Evolutionary conservation across 2,113 vertebrate genomes (phyloP).

Genomic region (Erpornis zantholeuca): DNA sequence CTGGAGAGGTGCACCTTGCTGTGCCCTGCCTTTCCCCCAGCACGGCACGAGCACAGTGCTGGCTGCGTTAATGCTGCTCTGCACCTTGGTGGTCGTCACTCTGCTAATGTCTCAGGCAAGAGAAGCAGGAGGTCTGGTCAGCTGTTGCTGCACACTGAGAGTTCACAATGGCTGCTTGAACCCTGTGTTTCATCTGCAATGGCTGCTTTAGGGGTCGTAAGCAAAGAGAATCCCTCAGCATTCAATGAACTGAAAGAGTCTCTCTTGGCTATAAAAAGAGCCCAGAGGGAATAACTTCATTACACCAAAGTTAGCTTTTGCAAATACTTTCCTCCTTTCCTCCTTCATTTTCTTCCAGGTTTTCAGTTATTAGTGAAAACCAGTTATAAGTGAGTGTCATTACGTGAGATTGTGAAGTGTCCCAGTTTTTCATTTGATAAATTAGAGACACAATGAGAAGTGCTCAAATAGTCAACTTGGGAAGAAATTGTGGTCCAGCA

Average conservation of each 20-base stretch:
- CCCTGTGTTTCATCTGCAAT: accelerated
- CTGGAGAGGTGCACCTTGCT: neutral
- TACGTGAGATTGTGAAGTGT: neutral
- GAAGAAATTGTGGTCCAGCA: neutral
- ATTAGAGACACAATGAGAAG: neutral
- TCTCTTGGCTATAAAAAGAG: neutral
- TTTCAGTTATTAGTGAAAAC: neutral
- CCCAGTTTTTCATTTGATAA: neutral
- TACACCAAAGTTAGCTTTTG: neutral
- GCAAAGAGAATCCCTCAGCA: neutral
- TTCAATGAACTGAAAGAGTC: neutral
- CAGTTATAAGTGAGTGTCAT: neutral
- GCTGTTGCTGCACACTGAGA: neutral
- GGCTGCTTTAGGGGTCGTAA: neutral
- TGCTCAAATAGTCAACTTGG: neutral
- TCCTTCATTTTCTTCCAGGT: neutral
- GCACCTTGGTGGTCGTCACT: neutral
- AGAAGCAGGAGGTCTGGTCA: neutral
- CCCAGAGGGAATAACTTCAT: neutral
- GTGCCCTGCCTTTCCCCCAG: neutral
- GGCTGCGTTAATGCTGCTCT: accelerated
- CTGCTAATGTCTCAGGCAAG: neutral
- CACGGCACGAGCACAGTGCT: neutral
- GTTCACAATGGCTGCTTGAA: neutral
- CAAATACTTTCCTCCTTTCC: neutral